Conservation (phyloP, 30 jellyfish, hydroid and myxozoan genomes). For the Sanderia malayensis region DNA sequence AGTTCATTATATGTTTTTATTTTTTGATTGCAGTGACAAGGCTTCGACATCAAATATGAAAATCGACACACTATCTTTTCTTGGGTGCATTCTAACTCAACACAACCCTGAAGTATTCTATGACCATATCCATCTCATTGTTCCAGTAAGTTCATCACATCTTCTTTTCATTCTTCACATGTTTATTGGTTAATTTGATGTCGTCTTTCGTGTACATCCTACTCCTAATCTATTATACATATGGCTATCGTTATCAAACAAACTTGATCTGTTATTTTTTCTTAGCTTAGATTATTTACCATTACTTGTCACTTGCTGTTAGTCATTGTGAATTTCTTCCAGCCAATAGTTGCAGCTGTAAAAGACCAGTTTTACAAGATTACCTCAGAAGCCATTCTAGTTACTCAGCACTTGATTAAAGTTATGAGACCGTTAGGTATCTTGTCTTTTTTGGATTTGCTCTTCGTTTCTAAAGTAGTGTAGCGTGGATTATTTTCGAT, state of each 20-base stretch:
- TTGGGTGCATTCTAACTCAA: constrained; percentile 79
- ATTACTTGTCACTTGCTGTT: too few species aligned
- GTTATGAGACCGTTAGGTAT: constrained; percentile 81
- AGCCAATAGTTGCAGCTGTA: constrained; percentile 81
- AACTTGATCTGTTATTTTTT: too few species aligned
- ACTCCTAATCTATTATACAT: too few species aligned
- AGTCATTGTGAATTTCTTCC: too few species aligned
- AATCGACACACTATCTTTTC: constrained; percentile 80
- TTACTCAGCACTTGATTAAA: constrained; percentile 74
- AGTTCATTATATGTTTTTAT: too few species aligned
- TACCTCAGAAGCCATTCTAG: constrained; percentile 86
- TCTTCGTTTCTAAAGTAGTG: too few species aligned
- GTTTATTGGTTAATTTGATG: too few species aligned
- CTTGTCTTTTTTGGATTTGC: constrained; percentile 11
- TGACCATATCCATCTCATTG: constrained; percentile 68
- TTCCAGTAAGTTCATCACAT: constrained; percentile 85
- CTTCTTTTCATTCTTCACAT: too few species aligned
- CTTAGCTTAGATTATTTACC: too few species aligned
- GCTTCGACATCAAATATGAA: constrained; percentile 87
- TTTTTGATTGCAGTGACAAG: constrained; percentile 54
- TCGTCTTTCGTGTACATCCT: too few species aligned
- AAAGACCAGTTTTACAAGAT: constrained; percentile 89
- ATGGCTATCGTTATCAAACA: too few species aligned
- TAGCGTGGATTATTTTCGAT: too few species aligned
- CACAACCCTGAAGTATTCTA: constrained; percentile 70